Percentiles rank a stretch among this genome's conserved stretches.
These are phyloP conservation scores for Podabrus alpinus DNA, from an alignment of 2,888 invertebrate genomes.

Conservation along the genomic window DNA sequence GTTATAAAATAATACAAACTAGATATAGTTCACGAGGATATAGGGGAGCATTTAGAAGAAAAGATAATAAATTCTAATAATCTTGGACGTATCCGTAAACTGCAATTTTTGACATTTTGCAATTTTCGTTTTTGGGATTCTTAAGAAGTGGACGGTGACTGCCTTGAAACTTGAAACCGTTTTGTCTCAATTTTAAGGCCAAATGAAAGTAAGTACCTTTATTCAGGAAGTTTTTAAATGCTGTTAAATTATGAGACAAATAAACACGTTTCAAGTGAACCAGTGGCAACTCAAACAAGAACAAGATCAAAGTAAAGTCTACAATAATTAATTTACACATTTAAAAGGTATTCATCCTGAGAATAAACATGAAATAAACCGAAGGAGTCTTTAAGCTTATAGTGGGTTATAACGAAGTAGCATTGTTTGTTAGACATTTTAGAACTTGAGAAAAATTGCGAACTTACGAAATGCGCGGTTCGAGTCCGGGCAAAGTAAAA, in stretches of 20 bases:
- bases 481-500: too few species aligned
- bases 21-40: not conserved
- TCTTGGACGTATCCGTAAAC: too few species aligned
- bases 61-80: too few species aligned
- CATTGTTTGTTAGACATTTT: not conserved
- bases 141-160: too few species aligned
- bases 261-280: not conserved
- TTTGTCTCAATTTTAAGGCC: too few species aligned
- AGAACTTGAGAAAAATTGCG: too few species aligned
- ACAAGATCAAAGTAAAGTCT: not conserved
- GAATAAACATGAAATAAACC: not conserved
- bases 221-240: not conserved
- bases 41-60: too few species aligned
- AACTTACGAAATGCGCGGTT: too few species aligned
- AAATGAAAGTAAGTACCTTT: not conserved
- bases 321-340: not conserved
- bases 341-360: not conserved
- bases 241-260: not conserved
- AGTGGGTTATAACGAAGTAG: not conserved
- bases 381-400: not conserved
- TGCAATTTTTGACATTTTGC: too few species aligned
- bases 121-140: too few species aligned
- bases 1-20: not conserved
- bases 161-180: too few species aligned
- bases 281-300: not conserved